Percentiles rank a stretch among this genome's conserved stretches.
phyloP scores from a whole-genome alignment of 1,140 invertebrate genomes.

The Trypoxylus dichotomus region DNA sequence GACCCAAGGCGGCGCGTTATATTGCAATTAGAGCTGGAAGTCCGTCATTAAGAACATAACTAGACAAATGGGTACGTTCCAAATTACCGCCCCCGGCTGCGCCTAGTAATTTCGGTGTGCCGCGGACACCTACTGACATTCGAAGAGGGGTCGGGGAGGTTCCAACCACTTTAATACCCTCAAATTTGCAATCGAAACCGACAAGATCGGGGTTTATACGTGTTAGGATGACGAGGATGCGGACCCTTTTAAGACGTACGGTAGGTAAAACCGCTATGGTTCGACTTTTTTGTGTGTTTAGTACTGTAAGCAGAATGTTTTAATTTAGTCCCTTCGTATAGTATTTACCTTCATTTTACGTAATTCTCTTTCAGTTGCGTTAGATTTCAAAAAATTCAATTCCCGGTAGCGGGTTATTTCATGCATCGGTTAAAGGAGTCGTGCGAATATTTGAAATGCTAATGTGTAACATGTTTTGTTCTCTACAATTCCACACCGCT shows the following conservation, averaged over 20 bases:
- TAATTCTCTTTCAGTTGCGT: too few species aligned
- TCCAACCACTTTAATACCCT: constrained; percentile 6
- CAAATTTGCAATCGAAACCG: constrained; percentile 20
- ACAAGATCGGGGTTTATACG: not conserved
- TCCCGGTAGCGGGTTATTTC: too few species aligned
- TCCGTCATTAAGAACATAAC: constrained; percentile 52
- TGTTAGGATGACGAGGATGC: not conserved
- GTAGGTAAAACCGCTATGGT: too few species aligned
- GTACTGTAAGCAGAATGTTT: too few species aligned
- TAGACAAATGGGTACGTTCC: constrained; percentile 51
- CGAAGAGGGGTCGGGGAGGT: not conserved
- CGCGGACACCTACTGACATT: constrained; percentile 47
- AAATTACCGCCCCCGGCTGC: constrained; percentile 48
- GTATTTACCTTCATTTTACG: too few species aligned
- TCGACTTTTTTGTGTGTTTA: too few species aligned
- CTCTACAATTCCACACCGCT: too few species aligned
- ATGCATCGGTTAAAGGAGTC: too few species aligned
- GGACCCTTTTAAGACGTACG: not conserved
- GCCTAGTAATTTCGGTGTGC: constrained; percentile 46
- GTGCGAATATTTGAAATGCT: too few species aligned
- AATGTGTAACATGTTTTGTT: too few species aligned
- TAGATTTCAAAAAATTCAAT: too few species aligned
- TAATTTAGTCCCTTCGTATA: too few species aligned
- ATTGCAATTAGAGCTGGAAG: constrained; percentile 49
- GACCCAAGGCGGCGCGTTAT: constrained; percentile 41